Evolutionary conservation across 1,140 invertebrate genomes (phyloP).

Genomic region (Conus betulinus): DNA sequence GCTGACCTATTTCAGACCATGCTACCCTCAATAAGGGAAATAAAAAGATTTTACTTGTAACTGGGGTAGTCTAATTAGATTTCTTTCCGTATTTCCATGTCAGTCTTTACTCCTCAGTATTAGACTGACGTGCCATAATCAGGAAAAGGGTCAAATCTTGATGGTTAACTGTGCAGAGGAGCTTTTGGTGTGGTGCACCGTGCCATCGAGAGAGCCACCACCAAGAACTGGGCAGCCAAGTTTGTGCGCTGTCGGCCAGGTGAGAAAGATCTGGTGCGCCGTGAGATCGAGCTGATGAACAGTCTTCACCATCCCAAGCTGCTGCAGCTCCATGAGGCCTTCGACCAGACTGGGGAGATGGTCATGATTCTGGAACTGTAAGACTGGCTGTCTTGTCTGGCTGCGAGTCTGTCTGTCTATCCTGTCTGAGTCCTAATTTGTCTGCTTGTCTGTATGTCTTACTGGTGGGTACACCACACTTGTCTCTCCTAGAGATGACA

Average conservation of each 20-base stretch:
- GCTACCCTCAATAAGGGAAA: too few species aligned
- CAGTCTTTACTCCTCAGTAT: not conserved
- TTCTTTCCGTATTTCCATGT: not conserved
- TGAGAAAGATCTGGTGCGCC: slow-evolving; percentile 96
- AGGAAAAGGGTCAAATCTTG: too few species aligned
- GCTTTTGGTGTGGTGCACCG: slow-evolving; percentile 99
- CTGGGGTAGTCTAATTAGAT: too few species aligned
- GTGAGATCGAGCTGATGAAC: slow-evolving; percentile 99
- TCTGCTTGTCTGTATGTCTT: not conserved
- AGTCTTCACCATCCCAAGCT: slow-evolving; percentile 97
- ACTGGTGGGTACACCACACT: too few species aligned
- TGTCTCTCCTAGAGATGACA: too few species aligned
- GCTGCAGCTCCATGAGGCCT: slow-evolving; percentile 98
- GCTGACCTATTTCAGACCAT: too few species aligned
- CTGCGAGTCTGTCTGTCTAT: not conserved
- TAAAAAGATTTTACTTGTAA: too few species aligned
- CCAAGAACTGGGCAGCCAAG: slow-evolving; percentile 98
- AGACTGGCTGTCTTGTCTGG: slow-evolving; percentile 73
- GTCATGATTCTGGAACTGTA: slow-evolving; percentile 99
- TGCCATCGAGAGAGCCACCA: slow-evolving; percentile 94
- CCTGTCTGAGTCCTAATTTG: not conserved
- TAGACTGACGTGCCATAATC: not conserved
- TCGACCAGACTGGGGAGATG: slow-evolving; percentile 99
- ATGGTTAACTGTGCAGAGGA: slow-evolving; percentile 78
- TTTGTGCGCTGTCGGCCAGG: slow-evolving; percentile 97